Percentiles rank a stretch among this genome's conserved stretches.
phyloP scores from a whole-genome alignment of 2,113 vertebrate species.

The Myocastor coypus region DNA sequence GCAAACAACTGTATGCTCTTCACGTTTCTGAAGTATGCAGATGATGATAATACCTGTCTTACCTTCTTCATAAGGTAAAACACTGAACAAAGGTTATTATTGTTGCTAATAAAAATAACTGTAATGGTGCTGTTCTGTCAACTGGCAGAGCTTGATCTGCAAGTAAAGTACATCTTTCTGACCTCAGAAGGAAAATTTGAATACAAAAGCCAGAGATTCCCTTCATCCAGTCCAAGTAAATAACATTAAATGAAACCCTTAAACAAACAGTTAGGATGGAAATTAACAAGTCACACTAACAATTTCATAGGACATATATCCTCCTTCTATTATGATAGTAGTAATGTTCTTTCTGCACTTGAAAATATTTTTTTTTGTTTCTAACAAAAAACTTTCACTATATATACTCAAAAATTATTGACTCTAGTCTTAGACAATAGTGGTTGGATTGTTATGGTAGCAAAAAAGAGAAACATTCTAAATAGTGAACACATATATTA shows the following conservation, averaged over 20 bases:
- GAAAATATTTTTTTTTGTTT: background rate
- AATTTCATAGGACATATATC: background rate
- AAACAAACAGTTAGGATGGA: background rate
- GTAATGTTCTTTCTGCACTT: background rate
- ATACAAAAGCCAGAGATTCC: background rate
- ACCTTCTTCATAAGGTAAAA: slow-evolving; percentile 32
- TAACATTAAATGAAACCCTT: background rate
- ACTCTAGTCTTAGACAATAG: slow-evolving; percentile 23
- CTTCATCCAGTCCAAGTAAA: background rate
- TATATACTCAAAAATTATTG: slow-evolving; percentile 41
- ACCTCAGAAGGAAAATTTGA: slow-evolving; percentile 14
- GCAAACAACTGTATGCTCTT: background rate
- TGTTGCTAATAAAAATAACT: slow-evolving; percentile 59
- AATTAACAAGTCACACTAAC: background rate
- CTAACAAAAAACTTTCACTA: background rate
- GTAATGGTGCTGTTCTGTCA: background rate
- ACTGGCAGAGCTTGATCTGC: background rate
- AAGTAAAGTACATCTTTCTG: background rate
- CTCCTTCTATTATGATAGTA: slow-evolving; percentile 12
- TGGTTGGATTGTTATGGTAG: background rate
- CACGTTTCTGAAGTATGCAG: slow-evolving; percentile 20
- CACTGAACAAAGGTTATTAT: slow-evolving; percentile 34
- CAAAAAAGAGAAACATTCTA: background rate
- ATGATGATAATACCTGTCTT: slow-evolving; percentile 45
- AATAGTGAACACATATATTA: background rate